Conservation (phyloP, 2,113 vertebrate genomes). For the Castor canadensis region DNA sequence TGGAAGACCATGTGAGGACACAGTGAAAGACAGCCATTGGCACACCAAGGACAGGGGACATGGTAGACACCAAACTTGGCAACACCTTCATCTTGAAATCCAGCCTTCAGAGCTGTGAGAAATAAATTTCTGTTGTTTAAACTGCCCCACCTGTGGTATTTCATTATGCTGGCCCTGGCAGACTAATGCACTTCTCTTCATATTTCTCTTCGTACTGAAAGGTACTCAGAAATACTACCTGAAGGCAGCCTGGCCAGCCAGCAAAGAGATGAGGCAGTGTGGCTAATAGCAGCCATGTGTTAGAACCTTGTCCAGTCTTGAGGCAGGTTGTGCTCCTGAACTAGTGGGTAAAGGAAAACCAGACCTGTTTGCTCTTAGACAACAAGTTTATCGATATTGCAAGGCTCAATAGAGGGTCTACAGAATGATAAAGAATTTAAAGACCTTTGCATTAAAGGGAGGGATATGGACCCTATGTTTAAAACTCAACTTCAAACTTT, state of each 20-base stretch:
- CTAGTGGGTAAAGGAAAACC: not conserved
- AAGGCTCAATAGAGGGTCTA: not conserved
- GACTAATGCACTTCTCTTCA: not conserved
- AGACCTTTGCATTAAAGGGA: not conserved
- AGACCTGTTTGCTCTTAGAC: not conserved
- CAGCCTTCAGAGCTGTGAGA: not conserved
- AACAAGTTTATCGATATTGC: not conserved
- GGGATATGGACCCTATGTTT: not conserved
- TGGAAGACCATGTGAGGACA: not conserved
- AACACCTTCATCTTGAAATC: not conserved
- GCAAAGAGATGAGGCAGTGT: not conserved
- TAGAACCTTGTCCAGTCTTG: too few species aligned
- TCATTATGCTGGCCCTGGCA: not conserved
- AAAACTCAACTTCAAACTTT: not conserved
- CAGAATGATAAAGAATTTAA: not conserved
- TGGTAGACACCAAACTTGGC: not conserved
- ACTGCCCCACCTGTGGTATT: not conserved
- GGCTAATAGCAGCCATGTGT: not conserved
- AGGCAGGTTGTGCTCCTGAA: not conserved
- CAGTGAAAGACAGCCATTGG: accelerated
- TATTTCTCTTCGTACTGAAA: not conserved
- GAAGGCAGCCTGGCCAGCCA: not conserved
- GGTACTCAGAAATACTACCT: not conserved
- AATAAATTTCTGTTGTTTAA: not conserved
- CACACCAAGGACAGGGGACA: not conserved